Percentiles rank a stretch among this genome's conserved stretches.
Evolutionary conservation across 2,113 vertebrate species (phyloP).

Genomic region (Sphaerodactylus townsendi): DNA sequence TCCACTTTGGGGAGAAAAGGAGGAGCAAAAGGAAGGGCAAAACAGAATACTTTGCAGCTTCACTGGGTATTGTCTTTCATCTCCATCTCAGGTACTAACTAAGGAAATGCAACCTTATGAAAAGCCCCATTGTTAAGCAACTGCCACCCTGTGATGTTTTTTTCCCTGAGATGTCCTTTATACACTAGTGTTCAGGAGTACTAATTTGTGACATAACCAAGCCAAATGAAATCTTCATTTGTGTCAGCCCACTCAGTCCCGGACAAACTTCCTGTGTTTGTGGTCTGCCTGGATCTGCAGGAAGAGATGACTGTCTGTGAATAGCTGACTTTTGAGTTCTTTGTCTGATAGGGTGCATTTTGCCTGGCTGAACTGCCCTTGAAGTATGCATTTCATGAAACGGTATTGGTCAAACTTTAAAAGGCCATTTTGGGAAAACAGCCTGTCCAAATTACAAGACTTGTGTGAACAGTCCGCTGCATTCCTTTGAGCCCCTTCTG

Average conservation of each 20-base stretch:
- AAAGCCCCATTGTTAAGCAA: background rate
- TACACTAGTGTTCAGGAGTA: background rate
- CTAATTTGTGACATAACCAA: background rate
- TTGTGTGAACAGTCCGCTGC: background rate
- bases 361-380: background rate
- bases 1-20: background rate
- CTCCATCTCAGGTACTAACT: background rate
- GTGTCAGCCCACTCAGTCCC: background rate
- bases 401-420: background rate
- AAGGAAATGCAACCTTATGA: background rate
- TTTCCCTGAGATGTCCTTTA: background rate
- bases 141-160: background rate
- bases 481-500: slow-evolving; percentile 11
- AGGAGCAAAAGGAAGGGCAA: background rate
- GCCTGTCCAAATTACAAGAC: background rate
- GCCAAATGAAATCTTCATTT: background rate
- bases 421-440: background rate
- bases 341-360: background rate
- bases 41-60: background rate
- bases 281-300: background rate
- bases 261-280: background rate
- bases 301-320: background rate
- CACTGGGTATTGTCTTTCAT: too few relatives aligned
- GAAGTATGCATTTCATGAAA: too few relatives aligned
- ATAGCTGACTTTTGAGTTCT: background rate